A percentile compares a stretch with the other conserved stretches of the same genome.
Conservation (phyloP, 2,888 invertebrate species). For the Protodeltote pygarga region DNA sequence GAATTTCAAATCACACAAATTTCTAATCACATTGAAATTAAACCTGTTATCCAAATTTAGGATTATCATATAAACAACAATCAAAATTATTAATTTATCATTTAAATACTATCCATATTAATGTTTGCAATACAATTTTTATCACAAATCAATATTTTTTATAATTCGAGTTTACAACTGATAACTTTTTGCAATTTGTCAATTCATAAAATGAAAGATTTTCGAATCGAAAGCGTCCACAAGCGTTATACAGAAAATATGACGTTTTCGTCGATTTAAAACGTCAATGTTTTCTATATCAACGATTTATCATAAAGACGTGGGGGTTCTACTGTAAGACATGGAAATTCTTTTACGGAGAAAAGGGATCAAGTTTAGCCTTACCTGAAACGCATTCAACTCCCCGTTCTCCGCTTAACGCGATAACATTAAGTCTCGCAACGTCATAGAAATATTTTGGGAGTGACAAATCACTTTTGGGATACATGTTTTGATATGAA, state of each 20-base stretch:
- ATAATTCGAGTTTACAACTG: not conserved
- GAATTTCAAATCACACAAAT: too few species aligned
- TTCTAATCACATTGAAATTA: too few species aligned
- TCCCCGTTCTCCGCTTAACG: slow-evolving; percentile 31
- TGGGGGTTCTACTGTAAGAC: slow-evolving; percentile 37
- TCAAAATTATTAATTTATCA: too few species aligned
- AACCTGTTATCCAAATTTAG: too few species aligned
- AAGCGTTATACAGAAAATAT: slow-evolving; percentile 32
- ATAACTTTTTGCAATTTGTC: slow-evolving; percentile 5
- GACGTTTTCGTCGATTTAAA: slow-evolving; percentile 37
- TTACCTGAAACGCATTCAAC: slow-evolving; percentile 54
- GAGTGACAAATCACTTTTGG: slow-evolving; percentile 28
- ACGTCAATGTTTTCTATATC: slow-evolving; percentile 23
- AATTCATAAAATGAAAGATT: not conserved
- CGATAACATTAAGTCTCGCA: slow-evolving; percentile 47
- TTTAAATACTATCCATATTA: too few species aligned
- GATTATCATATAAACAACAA: too few species aligned
- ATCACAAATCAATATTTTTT: too few species aligned
- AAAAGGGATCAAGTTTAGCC: slow-evolving; percentile 57
- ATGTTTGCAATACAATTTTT: too few species aligned
- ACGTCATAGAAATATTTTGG: slow-evolving; percentile 15
- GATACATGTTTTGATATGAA: slow-evolving; percentile 8
- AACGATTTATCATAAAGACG: slow-evolving; percentile 45
- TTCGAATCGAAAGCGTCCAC: not conserved
- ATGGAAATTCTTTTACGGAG: slow-evolving; percentile 62